phyloP scores from a whole-genome alignment of 2,113 vertebrate species.

The Epinephelus moara region DNA sequence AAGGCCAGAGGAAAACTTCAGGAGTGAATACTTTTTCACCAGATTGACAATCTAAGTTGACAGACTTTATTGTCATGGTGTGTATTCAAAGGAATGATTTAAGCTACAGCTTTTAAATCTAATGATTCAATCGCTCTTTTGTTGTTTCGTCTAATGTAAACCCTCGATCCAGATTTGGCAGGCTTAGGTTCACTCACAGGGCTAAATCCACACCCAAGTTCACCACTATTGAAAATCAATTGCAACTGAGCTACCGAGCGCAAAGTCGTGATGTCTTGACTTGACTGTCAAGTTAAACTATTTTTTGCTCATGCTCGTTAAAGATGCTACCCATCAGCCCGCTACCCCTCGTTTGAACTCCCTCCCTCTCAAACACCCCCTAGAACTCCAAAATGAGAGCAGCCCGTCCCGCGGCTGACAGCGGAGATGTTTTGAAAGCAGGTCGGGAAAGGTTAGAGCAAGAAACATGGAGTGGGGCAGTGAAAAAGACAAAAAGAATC shows the following conservation, averaged over 20 bases:
- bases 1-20: slow-evolving; percentile 46
- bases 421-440: slow-evolving; percentile 70
- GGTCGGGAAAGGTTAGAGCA: slow-evolving; percentile 77
- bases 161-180: not conserved
- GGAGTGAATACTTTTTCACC: not conserved
- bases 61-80: not conserved
- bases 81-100: slow-evolving; percentile 18
- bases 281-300: slow-evolving; percentile 56
- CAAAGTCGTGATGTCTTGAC: slow-evolving; percentile 13
- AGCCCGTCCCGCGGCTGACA: slow-evolving; percentile 62
- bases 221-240: slow-evolving; percentile 35
- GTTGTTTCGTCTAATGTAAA: slow-evolving; percentile 20
- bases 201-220: not conserved
- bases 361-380: not conserved
- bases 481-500: slow-evolving; percentile 82
- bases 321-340: slow-evolving; percentile 55
- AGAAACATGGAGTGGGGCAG: slow-evolving; percentile 72
- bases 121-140: slow-evolving; percentile 18
- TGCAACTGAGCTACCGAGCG: not conserved
- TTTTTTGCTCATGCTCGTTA: slow-evolving; percentile 49
- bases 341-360: slow-evolving; percentile 43
- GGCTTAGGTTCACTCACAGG: slow-evolving; percentile 1
- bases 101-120: not conserved
- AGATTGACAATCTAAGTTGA: slow-evolving; percentile 4
- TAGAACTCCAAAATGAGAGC: slow-evolving; percentile 59